Conservation (phyloP, 2,888 invertebrate species). For the Pegoplata infirma region DNA sequence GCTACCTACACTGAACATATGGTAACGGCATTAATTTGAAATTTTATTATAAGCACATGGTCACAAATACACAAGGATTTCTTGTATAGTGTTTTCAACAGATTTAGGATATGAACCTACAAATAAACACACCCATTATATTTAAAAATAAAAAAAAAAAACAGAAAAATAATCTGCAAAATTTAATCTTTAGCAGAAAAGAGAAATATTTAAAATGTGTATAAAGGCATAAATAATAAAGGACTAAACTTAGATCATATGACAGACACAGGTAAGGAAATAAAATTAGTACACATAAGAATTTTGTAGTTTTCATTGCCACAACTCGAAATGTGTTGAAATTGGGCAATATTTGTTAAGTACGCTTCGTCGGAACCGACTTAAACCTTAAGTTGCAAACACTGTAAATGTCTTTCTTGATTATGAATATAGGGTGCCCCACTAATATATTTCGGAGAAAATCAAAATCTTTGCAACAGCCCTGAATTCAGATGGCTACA, state of each 20-base stretch:
- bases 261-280: neutral
- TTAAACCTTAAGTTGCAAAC: too few species aligned
- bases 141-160: neutral
- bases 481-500: too few species aligned
- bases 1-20: neutral
- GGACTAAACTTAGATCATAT: neutral
- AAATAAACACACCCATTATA: neutral
- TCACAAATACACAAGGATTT: conserved; percentile 10
- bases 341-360: too few species aligned
- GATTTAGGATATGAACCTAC: conserved; percentile 1
- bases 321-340: too few species aligned
- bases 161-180: conserved; percentile 19
- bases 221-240: neutral
- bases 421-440: too few species aligned
- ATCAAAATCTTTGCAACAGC: too few species aligned
- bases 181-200: conserved; percentile 19
- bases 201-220: too few species aligned
- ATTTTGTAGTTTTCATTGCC: too few species aligned
- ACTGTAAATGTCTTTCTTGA: too few species aligned
- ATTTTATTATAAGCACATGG: conserved; percentile 19
- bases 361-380: too few species aligned
- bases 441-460: too few species aligned
- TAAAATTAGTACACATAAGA: neutral
- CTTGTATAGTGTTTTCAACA: conserved; percentile 5
- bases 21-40: neutral